These are phyloP conservation scores for Isichthys henryi DNA, from an alignment of 2,113 vertebrate genomes.

Conservation along the genomic window DNA sequence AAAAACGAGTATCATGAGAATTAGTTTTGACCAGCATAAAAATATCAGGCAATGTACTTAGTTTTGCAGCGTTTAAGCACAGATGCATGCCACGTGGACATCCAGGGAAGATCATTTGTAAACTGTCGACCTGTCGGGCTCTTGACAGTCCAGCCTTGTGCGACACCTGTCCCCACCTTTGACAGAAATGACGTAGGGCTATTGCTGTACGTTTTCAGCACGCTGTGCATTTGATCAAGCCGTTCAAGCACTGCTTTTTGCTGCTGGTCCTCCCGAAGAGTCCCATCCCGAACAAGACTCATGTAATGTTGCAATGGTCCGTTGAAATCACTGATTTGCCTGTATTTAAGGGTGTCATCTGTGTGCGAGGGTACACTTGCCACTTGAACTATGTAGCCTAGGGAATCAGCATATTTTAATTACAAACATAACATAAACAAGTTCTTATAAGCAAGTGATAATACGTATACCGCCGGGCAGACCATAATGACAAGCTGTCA, in stretches of 20 bases:
- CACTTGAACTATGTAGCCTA: slow-evolving; percentile 38
- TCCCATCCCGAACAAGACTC: slow-evolving; percentile 46
- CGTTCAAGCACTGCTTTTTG: slow-evolving; percentile 54
- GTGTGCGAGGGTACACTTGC: slow-evolving; percentile 34
- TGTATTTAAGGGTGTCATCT: slow-evolving; percentile 30
- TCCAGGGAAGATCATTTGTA: not conserved
- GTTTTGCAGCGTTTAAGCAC: not conserved
- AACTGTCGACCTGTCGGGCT: not conserved
- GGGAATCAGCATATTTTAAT: not conserved
- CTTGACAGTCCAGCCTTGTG: not conserved
- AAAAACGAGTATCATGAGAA: not conserved
- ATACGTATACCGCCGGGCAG: not conserved
- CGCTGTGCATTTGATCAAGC: slow-evolving; percentile 55
- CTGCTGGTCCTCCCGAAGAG: slow-evolving; percentile 55
- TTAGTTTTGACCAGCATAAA: not conserved
- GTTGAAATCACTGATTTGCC: slow-evolving; percentile 4
- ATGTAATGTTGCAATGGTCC: slow-evolving; percentile 59
- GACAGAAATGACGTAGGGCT: slow-evolving; percentile 48
- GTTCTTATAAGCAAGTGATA: not conserved
- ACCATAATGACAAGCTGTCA: not conserved
- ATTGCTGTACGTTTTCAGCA: slow-evolving; percentile 59
- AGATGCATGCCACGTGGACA: not conserved
- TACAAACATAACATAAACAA: not conserved
- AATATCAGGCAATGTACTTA: not conserved
- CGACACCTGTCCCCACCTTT: slow-evolving; percentile 40